Percentiles rank a stretch among this genome's conserved stretches.
Evolutionary conservation across 1,140 invertebrate species (phyloP).

Genomic region (Helicorthomorpha holstii): DNA sequence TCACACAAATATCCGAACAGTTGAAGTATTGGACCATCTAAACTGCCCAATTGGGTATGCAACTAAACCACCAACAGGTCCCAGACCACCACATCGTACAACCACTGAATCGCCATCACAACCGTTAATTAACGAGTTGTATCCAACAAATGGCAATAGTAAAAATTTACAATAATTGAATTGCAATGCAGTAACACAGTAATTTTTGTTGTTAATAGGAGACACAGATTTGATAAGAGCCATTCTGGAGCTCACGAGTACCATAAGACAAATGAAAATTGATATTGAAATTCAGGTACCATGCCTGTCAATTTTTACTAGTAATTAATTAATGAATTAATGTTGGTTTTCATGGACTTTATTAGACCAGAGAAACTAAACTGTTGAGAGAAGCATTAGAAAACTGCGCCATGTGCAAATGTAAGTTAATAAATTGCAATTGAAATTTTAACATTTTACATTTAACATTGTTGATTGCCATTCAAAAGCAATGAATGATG

Average conservation of each 20-base stretch:
- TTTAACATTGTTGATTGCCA: no score
- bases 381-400: conserved; percentile 49
- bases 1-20: background rate
- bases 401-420: conserved; percentile 53
- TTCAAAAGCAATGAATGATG: no score
- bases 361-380: conserved; percentile 50
- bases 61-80: conserved; percentile 7
- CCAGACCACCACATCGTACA: conserved; percentile 1
- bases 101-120: background rate
- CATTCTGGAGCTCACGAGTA: conserved; percentile 8
- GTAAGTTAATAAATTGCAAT: no score
- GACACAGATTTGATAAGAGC: conserved; percentile 8
- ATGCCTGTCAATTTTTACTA: no score
- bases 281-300: conserved; percentile 12
- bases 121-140: background rate
- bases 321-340: background rate
- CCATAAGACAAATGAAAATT: conserved; percentile 10
- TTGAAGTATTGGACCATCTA: background rate
- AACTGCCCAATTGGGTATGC: conserved; percentile 7
- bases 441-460: no score
- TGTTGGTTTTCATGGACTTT: conserved; percentile 9
- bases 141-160: background rate
- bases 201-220: conserved; percentile 5
- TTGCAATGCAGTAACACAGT: background rate
- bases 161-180: background rate